Percentiles rank a stretch among this genome's conserved stretches.
Conservation (phyloP, 2,888 invertebrate genomes). For the Luffia ferchaultella region DNA sequence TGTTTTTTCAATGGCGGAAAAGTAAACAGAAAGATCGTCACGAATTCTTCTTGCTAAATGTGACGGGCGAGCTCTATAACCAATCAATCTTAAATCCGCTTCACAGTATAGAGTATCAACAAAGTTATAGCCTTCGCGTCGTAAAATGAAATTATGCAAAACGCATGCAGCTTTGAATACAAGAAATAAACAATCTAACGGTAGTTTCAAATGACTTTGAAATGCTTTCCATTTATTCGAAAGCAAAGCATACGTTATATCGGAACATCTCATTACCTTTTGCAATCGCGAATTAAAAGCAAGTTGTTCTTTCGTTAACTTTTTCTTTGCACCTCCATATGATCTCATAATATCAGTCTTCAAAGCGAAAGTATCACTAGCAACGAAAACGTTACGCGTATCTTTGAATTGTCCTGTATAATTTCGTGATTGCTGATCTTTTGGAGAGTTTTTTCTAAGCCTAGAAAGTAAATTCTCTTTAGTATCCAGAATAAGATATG, state of each 20-base stretch:
- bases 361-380: not conserved
- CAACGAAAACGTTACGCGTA: not conserved
- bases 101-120: not conserved
- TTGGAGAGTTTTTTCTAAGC: not conserved
- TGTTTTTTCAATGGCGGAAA: not conserved
- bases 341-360: not conserved
- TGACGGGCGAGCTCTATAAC: not conserved
- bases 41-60: not conserved
- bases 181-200: not conserved
- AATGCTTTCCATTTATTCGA: not conserved
- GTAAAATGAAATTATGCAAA: not conserved
- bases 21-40: not conserved
- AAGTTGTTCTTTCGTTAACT: not conserved
- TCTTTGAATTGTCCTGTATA: not conserved
- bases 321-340: not conserved
- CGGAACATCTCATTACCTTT: not conserved
- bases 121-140: not conserved
- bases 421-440: not conserved
- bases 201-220: not conserved
- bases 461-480: not conserved
- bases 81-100: not conserved
- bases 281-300: not conserved
- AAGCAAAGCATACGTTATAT: not conserved
- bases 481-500: not conserved
- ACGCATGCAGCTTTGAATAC: not conserved